Conservation (phyloP, 2,113 vertebrate genomes). For the Psophia crepitans region DNA sequence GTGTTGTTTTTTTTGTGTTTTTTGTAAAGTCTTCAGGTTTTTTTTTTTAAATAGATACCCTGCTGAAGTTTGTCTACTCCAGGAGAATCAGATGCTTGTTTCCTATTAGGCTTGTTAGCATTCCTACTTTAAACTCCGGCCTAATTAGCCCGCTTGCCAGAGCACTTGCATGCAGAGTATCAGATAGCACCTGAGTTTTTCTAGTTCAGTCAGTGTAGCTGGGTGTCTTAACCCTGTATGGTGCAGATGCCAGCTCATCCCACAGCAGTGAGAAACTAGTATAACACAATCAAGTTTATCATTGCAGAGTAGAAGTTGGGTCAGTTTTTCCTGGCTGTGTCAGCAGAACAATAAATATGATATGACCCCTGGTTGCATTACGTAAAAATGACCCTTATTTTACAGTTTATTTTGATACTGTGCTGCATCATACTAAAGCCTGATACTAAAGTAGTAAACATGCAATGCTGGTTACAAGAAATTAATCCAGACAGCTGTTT, state of each 20-base stretch:
- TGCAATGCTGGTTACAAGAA: neutral
- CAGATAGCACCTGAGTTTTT: neutral
- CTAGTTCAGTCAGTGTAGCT: neutral
- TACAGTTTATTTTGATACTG: neutral
- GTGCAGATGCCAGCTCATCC: neutral
- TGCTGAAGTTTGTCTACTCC: neutral
- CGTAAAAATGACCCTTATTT: no score
- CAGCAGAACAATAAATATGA: neutral
- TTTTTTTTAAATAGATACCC: neutral
- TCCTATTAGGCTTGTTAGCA: slow-evolving; percentile 8
- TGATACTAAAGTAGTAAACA: neutral
- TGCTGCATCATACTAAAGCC: neutral
- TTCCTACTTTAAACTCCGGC: slow-evolving; percentile 26
- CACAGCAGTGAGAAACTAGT: neutral
- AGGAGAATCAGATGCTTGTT: slow-evolving; percentile 48
- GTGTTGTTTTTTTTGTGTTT: neutral
- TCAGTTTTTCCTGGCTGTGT: neutral
- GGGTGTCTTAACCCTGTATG: neutral
- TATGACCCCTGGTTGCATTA: no score
- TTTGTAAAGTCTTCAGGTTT: neutral
- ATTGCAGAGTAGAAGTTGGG: neutral
- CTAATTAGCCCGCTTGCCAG: slow-evolving; percentile 44
- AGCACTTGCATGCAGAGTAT: slow-evolving; percentile 10
- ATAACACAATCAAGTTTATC: neutral
- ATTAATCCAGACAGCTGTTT: no score